Evolutionary conservation across 2,797 vertebrate genomes (phyloP), one percentile per base, ranked within the genome.

Genomic region (Betta splendens): DNA sequence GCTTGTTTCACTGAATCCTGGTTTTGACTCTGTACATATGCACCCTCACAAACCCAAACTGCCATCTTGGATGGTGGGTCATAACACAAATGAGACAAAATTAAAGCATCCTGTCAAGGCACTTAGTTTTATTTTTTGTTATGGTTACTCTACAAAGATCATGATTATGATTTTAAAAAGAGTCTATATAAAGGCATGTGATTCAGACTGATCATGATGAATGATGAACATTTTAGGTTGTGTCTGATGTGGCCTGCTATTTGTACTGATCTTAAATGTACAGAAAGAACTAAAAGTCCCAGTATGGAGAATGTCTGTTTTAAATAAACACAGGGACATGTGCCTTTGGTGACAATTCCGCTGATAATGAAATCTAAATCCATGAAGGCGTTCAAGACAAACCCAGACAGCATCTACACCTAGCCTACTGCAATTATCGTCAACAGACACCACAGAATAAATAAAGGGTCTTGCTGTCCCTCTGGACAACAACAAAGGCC

Each of bases 401-500:
- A 25, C 46, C 17, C 33, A 42, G 35, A 42, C 51, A 58, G n/a
- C 35, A 26, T 57, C 42, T 23, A 45, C 15, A 40, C 23, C n/a
- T 15, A 36, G 50, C 37, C n/a, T 45, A 23, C 52, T 54, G 29
- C 52, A 83, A 47, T 76, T 66, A 81, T 46, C 53, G 47, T 62
- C 60, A 56, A 69, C 61, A 71, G 44, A 70, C 74, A 70, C 64
- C 33, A 23, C 48, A 20, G 36, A 42, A 58, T 65, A 80, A 66
- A 83, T 70, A 80, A 77, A 73, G 26, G 48, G 28, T 57, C 64
- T 63, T 33, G 61, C 80, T 75, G 74, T 42, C 77, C 32, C 21
- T 75, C 59, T 59, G 56, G 44, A 86, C 78, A 77, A 84, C 53
- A 81, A 64, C 65, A 70, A 61, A 75, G 82, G 73, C 45, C 69